Base-by-base conservation (phyloP, 2,797 vertebrate genomes). In the Chloroceryle inda region DNA sequence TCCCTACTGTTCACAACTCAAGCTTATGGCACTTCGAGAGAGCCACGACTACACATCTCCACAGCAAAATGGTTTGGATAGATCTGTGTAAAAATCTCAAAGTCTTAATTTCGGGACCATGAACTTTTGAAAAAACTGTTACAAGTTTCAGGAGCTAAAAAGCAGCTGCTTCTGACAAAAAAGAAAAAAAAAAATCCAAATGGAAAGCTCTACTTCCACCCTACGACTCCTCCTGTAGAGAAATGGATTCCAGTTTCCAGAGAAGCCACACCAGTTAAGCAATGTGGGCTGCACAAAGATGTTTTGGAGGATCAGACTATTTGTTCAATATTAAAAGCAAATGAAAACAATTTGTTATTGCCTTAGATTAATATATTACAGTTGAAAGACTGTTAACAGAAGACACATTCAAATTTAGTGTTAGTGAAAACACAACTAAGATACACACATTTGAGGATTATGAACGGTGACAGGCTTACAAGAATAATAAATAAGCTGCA, bases 21-120 rank as follows among this genome's bases (percentile, higher is more conserved):
- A 77, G 40, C 31, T 64, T 52, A 42, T 11, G 52, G 59, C 47
- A 38, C 31, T 37, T 42, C 16, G 15, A 13, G 66, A 53, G 26
- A 35, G 29, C 19, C 87, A 23, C 0, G 0, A 27, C 42, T 58
- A 63, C 7, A 26, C 1, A 0, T 17, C n/a, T 52, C 40, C 56
- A 55, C 27, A 69, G 35, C 73, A 53, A 56, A 82, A 23, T 33
- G 19, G 11, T 68, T 33, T 35, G 35, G 50, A 27, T 49, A 55
- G 10, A 55, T 31, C 23, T 22, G 20, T 18, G 38, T n/a, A 68
- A 55, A 64, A 85, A 61, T 37, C 49, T 27, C 20, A 10, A 29
- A 47, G 33, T 27, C n/a, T 74, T 66, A 13, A 64, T 53, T 74
- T 53, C 67, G 44, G 33, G n/a, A 82, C 49, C 0, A 1, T 26